Conservation (phyloP, 2,797 vertebrate genomes). For the Nannoperca australis region DNA sequence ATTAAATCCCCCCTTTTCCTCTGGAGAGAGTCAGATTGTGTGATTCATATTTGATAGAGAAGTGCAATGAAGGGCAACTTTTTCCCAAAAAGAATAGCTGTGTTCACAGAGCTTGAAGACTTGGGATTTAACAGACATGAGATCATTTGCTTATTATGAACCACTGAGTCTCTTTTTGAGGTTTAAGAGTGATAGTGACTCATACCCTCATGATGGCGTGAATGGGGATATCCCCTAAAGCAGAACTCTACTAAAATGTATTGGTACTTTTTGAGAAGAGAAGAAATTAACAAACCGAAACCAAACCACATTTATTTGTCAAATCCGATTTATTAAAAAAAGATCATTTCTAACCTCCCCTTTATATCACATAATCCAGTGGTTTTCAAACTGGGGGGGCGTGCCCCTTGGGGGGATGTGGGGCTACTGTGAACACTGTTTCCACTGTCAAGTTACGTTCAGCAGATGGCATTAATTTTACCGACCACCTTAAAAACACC, state of each 20-base stretch:
- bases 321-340: neutral
- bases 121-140: constrained; percentile 18
- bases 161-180: constrained; percentile 11
- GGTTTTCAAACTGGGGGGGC: too few species aligned
- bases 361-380: neutral
- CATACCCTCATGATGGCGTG: constrained; percentile 14
- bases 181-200: constrained; percentile 30
- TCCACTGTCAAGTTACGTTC: too few species aligned
- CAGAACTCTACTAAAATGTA: constrained; percentile 13
- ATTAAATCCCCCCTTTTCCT: neutral
- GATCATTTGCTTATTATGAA: constrained; percentile 6
- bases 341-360: neutral
- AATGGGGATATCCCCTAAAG: constrained; percentile 32
- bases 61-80: neutral
- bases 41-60: constrained; percentile 15
- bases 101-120: neutral
- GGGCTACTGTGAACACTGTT: too few species aligned
- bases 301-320: neutral
- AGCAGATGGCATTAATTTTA: too few species aligned
- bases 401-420: too few species aligned
- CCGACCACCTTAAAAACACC: too few species aligned
- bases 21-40: neutral
- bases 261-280: constrained; percentile 4
- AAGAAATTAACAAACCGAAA: constrained; percentile 22
- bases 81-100: constrained; percentile 5